A percentile compares a stretch with the other conserved stretches of the same genome.
phyloP scores from a whole-genome alignment of 1,140 invertebrate species.

The Danaus melanippus region DNA sequence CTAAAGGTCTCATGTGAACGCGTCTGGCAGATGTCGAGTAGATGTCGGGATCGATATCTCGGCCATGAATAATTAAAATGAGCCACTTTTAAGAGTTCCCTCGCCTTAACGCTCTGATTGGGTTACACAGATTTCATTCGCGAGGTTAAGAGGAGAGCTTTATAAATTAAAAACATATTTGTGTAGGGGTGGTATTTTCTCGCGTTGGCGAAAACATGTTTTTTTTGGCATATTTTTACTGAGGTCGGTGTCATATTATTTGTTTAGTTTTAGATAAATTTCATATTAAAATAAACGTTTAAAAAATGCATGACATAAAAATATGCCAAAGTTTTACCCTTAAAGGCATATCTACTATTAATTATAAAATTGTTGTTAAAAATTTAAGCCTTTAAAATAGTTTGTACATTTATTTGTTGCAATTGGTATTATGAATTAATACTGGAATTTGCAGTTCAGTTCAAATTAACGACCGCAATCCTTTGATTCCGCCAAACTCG shows the following conservation, averaged over 20 bases:
- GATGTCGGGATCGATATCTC: conserved; percentile 37
- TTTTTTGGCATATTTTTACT: conserved; percentile 7
- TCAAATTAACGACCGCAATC: conserved; percentile 17
- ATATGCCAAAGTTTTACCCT: no score
- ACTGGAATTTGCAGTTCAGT: conserved; percentile 3
- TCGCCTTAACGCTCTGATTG: conserved; percentile 21
- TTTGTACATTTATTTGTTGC: no score
- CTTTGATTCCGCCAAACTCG: conserved; percentile 16
- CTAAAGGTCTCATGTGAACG: conserved; percentile 9
- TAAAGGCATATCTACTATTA: no score
- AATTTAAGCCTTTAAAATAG: no score
- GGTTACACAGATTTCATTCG: conserved; percentile 17
- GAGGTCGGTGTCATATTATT: neutral
- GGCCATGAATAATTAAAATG: conserved; percentile 51
- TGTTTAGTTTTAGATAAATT: conserved; percentile 8
- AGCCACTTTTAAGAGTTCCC: conserved; percentile 30
- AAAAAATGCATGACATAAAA: no score
- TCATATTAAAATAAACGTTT: neutral
- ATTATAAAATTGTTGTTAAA: no score
- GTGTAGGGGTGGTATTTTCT: neutral
- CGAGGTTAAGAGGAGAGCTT: conserved; percentile 4
- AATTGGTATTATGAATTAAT: no score
- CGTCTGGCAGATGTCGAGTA: conserved; percentile 15
- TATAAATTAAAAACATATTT: conserved; percentile 8
- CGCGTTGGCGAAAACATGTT: neutral